Base-by-base conservation (phyloP, 2,888 invertebrate genomes). In the Pyralis farinalis region DNA sequence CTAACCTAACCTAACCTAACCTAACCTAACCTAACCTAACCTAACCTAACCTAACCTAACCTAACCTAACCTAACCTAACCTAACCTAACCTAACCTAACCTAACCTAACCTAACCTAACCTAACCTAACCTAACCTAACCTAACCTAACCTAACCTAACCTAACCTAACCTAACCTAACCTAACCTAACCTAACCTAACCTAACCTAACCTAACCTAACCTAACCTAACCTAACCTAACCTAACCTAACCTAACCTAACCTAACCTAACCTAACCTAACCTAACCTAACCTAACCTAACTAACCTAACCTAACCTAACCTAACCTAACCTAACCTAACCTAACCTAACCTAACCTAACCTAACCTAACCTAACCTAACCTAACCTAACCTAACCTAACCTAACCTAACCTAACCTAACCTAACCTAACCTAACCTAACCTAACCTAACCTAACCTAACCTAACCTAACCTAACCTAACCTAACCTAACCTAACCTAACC, bases 21-120 rank as follows among this genome's bases (percentile, higher is more conserved):
- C 39, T 43, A 38, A 35, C 39, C 43, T 39, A 43, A 43, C 43
- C 40, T 36, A 43, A 43, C 43, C 43, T 39, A 43, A 43, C 43
- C 12, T 20, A 41, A 36, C 36, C 42, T 42, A 42, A 40, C 43
- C 43, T 38, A 38, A 43, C 38, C 43, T 43, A 40, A 40, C 41
- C 37, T 44, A 44, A 37, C 41, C 40, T 44, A 37, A 42, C 42
- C 37, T 34, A 43, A 38, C 38, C 34, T 34, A 43, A 38, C 38
- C 34, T 43, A 43, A 42, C 38, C 43, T 37, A 43, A 38, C 38
- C 38, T 34, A 43, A 39, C 43, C 38, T 38, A 43, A 43, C 38
- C 38, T 43, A 38, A 38, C 38, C 37, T 35, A 38, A 43, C 43
- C 39, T 38, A 43, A 37, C 42, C 37, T 37, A 42, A 37, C 42